Evolutionary conservation across 1,140 invertebrate genomes (phyloP), one percentile per base, ranked within the genome.

Genomic region (Galendromus occidentalis): DNA sequence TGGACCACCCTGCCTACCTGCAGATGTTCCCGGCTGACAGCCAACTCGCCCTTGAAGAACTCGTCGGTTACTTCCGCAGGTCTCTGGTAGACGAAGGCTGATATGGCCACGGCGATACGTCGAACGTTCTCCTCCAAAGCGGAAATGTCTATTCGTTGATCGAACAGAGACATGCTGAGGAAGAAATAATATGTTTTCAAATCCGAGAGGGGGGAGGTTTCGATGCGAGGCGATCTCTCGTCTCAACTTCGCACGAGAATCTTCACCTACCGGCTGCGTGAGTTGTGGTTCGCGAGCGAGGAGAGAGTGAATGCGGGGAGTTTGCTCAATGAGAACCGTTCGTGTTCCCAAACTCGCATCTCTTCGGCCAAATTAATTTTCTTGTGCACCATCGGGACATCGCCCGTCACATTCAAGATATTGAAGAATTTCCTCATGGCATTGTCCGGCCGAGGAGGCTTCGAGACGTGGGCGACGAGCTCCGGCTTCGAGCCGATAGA

Each of bases 321-420:
- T 68, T 91, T 80, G 67, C 87, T 82, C 70, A 97, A 91, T 73
- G 89, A 93, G 75, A 88, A 98, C 71, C 91, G 79, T 75, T 98
- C 94, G 73, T 99, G 95, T 74, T 98, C 93, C 94, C 94, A 98
- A 0, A 89, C 86, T 33, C 97, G 75, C 65, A 84, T 80, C 66
- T 91, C 88, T 64, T 96, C 90, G 0, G 89, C 90, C n/a, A 97
- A 77, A 79, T 96, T 95, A 69, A 98, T 97, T 79, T 97, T 98
- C 75, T 96, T 96, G 72, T 96, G 92, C 14, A 92, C 80, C 63
- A 89, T 81, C 70, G 88, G 83, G 28, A 91, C 80, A 4, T 79
- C 81, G 0, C 39, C 66, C 44, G 22, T 68, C 25, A 14, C 67
- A 25, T 65, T 28, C 1, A 70, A 42, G 17, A 81, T 80, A 74